A percentile compares a stretch with the other conserved stretches of the same genome.
phyloP scores from a whole-genome alignment of 2,888 invertebrate genomes.

The Trisateles emortualis region DNA sequence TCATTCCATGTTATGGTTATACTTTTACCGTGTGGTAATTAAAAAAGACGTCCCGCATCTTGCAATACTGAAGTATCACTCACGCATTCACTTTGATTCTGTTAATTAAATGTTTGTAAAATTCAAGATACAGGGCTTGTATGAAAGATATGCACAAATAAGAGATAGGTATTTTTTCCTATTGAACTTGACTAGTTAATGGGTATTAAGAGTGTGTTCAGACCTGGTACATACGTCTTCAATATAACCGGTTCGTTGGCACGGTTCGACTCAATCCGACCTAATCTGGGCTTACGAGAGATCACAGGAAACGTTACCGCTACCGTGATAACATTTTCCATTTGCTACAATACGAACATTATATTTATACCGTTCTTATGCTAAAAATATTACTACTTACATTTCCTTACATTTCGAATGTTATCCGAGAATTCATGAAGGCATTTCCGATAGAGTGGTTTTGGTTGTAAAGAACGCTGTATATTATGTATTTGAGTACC shows the following conservation, averaged over 20 bases:
- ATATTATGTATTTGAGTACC: not conserved
- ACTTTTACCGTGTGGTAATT: too few relatives aligned
- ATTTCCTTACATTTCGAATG: not conserved
- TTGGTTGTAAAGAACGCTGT: not conserved
- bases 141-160: too few relatives aligned
- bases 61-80: too few relatives aligned
- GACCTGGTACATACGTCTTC: conserved; percentile 54
- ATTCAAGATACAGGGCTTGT: too few relatives aligned
- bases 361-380: conserved; percentile 20
- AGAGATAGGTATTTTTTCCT: conserved; percentile 21
- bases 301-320: conserved; percentile 74
- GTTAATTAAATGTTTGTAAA: too few relatives aligned
- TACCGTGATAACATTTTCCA: conserved; percentile 70
- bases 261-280: conserved; percentile 68
- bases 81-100: too few relatives aligned
- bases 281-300: conserved; percentile 79
- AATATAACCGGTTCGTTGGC: conserved; percentile 60
- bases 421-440: conserved; percentile 8
- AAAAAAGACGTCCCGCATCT: too few relatives aligned
- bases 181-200: conserved; percentile 56
- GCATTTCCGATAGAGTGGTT: conserved; percentile 6
- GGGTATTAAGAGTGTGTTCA: conserved; percentile 53
- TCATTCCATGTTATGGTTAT: too few relatives aligned
- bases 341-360: conserved; percentile 56
- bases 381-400: conserved; percentile 13